Conservation (phyloP, 2,797 vertebrate genomes). For the Anguilla megastoma region DNA sequence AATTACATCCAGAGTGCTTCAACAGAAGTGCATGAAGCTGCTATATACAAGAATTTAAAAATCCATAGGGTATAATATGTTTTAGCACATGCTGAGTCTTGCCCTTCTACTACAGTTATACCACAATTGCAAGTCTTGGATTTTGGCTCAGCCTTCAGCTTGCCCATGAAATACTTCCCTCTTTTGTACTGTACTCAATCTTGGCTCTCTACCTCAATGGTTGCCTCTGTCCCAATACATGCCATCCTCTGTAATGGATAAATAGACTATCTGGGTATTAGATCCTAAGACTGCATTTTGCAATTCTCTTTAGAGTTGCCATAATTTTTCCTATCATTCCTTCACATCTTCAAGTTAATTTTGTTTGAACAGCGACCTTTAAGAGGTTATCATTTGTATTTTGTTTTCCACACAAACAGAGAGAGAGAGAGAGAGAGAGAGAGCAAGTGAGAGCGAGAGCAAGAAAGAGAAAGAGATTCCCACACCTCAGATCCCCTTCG, state of each 20-base stretch:
- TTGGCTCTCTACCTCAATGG: neutral
- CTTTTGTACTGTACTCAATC: neutral
- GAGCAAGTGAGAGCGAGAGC: no score
- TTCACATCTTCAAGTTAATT: conserved; percentile 2
- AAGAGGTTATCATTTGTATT: neutral
- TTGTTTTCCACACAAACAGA: neutral
- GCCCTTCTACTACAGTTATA: no score
- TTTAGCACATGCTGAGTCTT: no score
- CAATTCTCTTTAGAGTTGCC: neutral
- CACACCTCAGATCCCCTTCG: no score
- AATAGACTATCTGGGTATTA: neutral
- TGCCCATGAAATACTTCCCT: no score
- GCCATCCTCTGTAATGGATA: no score
- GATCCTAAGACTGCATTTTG: neutral
- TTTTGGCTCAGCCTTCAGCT: no score
- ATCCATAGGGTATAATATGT: neutral
- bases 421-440: neutral
- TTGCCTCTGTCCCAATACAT: neutral
- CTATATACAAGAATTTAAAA: neutral
- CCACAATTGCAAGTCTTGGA: no score
- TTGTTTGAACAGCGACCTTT: neutral
- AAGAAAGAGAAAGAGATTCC: neutral
- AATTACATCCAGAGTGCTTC: neutral
- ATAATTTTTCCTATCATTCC: neutral
- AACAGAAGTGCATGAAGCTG: neutral